Conservation (phyloP, 2,797 vertebrate species). For the Tympanoctomys barrerae region DNA sequence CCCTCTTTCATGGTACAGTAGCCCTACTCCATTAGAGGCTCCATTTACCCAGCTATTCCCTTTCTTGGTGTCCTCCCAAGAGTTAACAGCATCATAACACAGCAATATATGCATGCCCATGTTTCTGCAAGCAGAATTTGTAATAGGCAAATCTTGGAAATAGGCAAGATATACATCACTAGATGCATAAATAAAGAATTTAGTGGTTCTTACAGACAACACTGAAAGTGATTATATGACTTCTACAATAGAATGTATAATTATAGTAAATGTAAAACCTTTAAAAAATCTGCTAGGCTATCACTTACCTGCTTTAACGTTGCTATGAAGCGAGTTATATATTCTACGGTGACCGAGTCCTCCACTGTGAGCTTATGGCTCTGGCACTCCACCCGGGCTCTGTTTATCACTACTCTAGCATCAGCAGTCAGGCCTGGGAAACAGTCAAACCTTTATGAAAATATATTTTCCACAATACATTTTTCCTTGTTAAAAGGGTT, state of each 20-base stretch:
- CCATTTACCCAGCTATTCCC: background rate
- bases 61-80: background rate
- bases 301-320: conserved; percentile 93
- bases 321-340: conserved; percentile 95
- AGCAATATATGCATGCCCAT: background rate
- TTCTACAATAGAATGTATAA: background rate
- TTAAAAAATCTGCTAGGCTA: background rate
- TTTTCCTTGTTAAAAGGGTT: conserved; percentile 26
- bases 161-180: background rate
- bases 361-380: conserved; percentile 95
- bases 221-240: background rate
- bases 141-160: background rate
- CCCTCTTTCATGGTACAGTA: background rate
- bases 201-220: background rate
- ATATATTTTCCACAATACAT: background rate
- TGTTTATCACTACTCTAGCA: conserved; percentile 94
- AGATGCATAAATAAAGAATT: background rate
- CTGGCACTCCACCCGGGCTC: conserved; percentile 94
- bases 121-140: background rate
- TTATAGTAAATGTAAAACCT: background rate
- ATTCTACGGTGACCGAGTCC: conserved; percentile 95
- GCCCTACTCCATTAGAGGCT: background rate
- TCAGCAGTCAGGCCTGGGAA: conserved; percentile 92
- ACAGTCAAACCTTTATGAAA: background rate
- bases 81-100: background rate